These are phyloP conservation scores for Myzus persicae DNA, from an alignment of 1,140 invertebrate genomes.

Conservation along the genomic window DNA sequence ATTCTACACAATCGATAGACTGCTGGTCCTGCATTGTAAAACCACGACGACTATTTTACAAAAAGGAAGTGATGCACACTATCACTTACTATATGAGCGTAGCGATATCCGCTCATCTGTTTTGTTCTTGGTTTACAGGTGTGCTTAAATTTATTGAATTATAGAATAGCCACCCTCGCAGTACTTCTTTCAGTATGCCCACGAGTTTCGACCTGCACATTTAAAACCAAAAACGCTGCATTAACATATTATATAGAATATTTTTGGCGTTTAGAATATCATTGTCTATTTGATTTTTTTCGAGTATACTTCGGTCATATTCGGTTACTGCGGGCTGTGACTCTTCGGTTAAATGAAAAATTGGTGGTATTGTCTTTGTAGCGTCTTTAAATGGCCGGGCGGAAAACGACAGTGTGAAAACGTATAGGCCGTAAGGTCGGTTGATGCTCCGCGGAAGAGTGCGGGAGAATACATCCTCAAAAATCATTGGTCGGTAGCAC, in stretches of 20 bases:
- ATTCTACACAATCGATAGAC: background rate
- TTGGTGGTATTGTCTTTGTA: too few species aligned
- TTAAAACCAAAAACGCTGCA: background rate
- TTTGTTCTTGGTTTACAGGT: background rate
- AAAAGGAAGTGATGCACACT: background rate
- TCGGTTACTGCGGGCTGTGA: too few species aligned
- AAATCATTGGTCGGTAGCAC: too few species aligned
- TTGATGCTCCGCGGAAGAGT: too few species aligned
- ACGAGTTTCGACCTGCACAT: background rate
- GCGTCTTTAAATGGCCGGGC: too few species aligned
- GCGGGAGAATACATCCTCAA: too few species aligned
- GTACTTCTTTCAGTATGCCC: background rate
- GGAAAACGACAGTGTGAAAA: too few species aligned
- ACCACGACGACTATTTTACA: background rate
- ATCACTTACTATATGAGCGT: too few species aligned
- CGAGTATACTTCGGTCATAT: too few species aligned
- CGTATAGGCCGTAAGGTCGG: too few species aligned
- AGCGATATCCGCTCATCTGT: background rate
- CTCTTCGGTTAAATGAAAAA: too few species aligned
- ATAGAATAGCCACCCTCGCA: background rate
- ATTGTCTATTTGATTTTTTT: background rate
- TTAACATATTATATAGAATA: background rate
- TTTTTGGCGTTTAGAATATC: background rate
- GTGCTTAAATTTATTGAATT: background rate
- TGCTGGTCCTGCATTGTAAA: background rate